phyloP scores from a whole-genome alignment of 2,888 invertebrate species.

The Platynereis dumerilii region DNA sequence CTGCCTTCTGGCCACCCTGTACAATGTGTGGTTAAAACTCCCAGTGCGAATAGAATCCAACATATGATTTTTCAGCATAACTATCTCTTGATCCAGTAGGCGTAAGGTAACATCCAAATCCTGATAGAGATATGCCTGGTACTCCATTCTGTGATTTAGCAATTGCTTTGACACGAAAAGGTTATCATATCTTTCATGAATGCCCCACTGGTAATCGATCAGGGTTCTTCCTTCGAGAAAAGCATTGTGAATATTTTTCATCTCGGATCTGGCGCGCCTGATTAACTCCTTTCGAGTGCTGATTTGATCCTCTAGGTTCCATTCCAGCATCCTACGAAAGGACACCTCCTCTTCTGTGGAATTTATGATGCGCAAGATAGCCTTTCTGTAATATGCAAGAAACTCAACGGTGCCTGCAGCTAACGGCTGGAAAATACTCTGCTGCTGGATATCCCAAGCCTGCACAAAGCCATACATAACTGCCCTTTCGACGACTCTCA shows the following conservation, averaged over 20 bases:
- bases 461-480: conserved; percentile 21
- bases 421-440: conserved; percentile 11
- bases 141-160: conserved; percentile 2
- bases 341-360: background rate
- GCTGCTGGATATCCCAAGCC: conserved; percentile 19
- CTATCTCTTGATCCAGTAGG: background rate
- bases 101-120: background rate
- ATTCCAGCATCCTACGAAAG: conserved; percentile 7
- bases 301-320: conserved; percentile 16
- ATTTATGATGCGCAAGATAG: conserved; percentile 9
- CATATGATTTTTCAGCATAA: background rate
- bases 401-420: conserved; percentile 11
- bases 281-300: conserved; percentile 7
- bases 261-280: background rate
- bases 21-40: background rate
- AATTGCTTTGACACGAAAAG: background rate
- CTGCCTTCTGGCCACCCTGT: background rate
- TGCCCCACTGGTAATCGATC: conserved; percentile 10
- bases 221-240: conserved; percentile 4
- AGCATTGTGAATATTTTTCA: conserved; percentile 1
- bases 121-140: conserved; percentile 11
- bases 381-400: conserved; percentile 15
- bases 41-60: background rate
- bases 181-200: conserved; percentile 1
- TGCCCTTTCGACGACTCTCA: conserved; percentile 6